phyloP scores from a whole-genome alignment of 2,797 vertebrate species.

The Orestias chungarensis region DNA sequence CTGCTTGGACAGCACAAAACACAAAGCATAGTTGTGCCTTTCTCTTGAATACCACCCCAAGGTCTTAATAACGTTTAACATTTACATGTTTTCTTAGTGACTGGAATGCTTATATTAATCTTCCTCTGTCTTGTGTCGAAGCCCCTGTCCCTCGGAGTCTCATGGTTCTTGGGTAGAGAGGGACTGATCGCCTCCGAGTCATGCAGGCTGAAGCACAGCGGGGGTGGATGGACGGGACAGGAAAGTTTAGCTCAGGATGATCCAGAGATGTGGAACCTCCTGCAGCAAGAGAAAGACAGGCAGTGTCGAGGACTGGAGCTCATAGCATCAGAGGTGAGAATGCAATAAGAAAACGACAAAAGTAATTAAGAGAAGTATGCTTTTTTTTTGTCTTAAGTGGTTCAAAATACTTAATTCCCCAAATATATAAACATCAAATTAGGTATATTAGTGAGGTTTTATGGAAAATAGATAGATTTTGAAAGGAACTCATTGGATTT shows the following conservation, averaged over 20 bases:
- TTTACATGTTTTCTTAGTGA: neutral
- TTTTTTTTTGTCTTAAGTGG: too few species aligned
- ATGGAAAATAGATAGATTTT: neutral
- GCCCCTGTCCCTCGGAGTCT: constrained; percentile 38
- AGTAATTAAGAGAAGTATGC: too few species aligned
- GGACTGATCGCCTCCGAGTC: constrained; percentile 23
- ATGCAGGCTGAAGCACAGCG: constrained; percentile 53
- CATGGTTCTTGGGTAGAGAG: constrained; percentile 40
- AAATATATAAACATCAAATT: neutral
- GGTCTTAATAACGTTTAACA: neutral
- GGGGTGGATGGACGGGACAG: constrained; percentile 79
- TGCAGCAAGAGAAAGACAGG: constrained; percentile 89
- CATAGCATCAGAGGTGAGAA: constrained; percentile 91
- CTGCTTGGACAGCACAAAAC: constrained; percentile 19
- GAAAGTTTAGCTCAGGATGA: constrained; percentile 88
- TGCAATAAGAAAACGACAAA: neutral
- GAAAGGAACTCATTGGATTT: neutral
- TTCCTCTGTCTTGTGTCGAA: constrained; percentile 13
- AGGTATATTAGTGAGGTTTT: neutral
- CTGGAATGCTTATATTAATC: neutral
- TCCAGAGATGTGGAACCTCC: constrained; percentile 88
- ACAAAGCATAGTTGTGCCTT: constrained; percentile 19
- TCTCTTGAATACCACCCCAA: neutral
- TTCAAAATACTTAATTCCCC: neutral
- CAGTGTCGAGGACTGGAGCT: constrained; percentile 92